Conservation (phyloP, 2,113 vertebrate species). For the Pholis gunnellus region DNA sequence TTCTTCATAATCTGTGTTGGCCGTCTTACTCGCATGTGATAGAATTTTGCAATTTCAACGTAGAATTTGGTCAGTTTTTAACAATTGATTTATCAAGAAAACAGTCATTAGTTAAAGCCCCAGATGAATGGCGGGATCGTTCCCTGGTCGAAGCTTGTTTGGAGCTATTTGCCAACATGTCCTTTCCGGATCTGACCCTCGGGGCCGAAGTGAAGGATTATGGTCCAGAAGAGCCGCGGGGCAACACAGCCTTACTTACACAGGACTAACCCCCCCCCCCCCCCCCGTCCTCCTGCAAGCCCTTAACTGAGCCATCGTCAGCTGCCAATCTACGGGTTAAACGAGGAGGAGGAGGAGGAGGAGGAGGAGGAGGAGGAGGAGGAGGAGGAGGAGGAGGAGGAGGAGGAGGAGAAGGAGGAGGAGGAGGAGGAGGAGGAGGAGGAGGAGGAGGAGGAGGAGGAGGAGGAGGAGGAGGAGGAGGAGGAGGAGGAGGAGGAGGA, state of each 20-base stretch:
- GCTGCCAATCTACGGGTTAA: slow-evolving; percentile 77
- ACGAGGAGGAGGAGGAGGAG: slow-evolving; percentile 25
- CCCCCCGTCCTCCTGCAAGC: slow-evolving; percentile 65
- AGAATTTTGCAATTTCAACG: background rate
- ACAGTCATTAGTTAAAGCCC: background rate
- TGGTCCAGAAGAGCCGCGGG: slow-evolving; percentile 40
- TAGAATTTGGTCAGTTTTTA: background rate
- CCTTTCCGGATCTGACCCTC: slow-evolving; percentile 49
- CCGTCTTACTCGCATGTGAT: background rate
- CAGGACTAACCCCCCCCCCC: slow-evolving; percentile 63
- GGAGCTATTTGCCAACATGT: slow-evolving; percentile 37
- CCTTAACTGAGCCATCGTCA: slow-evolving; percentile 80
- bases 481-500: too few relatives aligned
- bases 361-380: too few relatives aligned
- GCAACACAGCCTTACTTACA: slow-evolving; percentile 52
- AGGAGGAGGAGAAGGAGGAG: slow-evolving; percentile 9
- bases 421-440: too few relatives aligned
- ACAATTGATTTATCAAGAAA: slow-evolving; percentile 3
- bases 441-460: too few relatives aligned
- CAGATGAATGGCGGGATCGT: background rate
- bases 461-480: slow-evolving; percentile 5
- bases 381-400: slow-evolving; percentile 1
- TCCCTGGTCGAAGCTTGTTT: background rate
- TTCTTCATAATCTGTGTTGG: background rate
- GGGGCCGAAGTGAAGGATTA: slow-evolving; percentile 54